Conservation (phyloP, 2,797 vertebrate species). For the Merluccius polli region DNA sequence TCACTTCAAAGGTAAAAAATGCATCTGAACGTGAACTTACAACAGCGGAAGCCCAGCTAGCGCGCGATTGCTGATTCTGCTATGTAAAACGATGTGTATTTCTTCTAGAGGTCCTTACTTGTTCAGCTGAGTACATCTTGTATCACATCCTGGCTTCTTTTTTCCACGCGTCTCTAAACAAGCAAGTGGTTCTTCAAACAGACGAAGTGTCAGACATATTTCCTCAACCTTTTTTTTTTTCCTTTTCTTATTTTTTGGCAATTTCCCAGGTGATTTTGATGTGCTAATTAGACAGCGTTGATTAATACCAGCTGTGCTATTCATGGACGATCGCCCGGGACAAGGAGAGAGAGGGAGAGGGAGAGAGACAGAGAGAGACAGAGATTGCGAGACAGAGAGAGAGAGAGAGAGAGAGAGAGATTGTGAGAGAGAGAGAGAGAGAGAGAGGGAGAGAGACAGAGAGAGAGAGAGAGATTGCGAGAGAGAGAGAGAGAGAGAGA, state of each 20-base stretch:
- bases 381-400: neutral
- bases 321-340: constrained; percentile 49
- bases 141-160: neutral
- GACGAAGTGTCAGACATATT: neutral
- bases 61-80: too few species aligned
- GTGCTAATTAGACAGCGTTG: constrained; percentile 62
- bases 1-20: too few species aligned
- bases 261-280: constrained; percentile 58
- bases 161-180: neutral
- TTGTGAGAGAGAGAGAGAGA: neutral
- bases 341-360: constrained; percentile 4
- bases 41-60: neutral
- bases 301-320: constrained; percentile 63
- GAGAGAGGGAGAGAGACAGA: neutral
- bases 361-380: neutral
- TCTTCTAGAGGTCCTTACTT: neutral
- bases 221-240: neutral
- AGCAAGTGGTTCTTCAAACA: neutral
- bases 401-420: neutral
- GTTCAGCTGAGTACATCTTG: neutral
- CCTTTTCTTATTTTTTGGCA: constrained; percentile 31
- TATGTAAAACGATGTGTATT: too few species aligned
- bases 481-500: neutral
- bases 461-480: neutral
- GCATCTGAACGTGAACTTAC: too few species aligned